Conservation (phyloP, 2,888 invertebrate species). For the Pseudococcus jackbeardsleyi region DNA sequence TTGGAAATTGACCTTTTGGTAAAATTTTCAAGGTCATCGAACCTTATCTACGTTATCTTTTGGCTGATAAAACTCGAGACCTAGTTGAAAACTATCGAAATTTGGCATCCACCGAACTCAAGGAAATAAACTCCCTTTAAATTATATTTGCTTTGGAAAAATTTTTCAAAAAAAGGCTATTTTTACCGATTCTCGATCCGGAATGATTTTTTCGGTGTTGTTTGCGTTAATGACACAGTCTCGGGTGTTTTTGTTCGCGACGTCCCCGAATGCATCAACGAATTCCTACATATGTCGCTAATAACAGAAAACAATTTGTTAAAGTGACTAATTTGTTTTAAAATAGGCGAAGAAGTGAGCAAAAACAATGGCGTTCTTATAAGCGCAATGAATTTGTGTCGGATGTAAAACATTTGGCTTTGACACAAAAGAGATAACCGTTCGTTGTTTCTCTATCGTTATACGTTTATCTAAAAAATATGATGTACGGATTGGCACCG, state of each 20-base stretch:
- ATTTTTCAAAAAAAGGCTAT: background rate
- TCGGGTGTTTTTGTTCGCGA: background rate
- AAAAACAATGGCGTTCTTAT: slow-evolving; percentile 57
- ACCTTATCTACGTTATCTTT: too few relatives aligned
- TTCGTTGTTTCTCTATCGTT: slow-evolving; percentile 51
- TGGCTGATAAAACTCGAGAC: too few relatives aligned
- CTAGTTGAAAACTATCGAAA: background rate
- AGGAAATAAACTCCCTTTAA: background rate
- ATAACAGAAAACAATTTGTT: slow-evolving; percentile 64
- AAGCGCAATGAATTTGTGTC: slow-evolving; percentile 49
- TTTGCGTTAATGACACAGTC: slow-evolving; percentile 1
- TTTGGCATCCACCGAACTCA: background rate
- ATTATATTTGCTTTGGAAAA: background rate
- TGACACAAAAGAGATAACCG: slow-evolving; percentile 59
- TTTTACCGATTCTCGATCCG: slow-evolving; percentile 3
- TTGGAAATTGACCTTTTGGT: too few relatives aligned
- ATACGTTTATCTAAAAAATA: slow-evolving; percentile 58
- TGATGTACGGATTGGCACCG: slow-evolving; percentile 57
- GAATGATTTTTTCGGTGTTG: background rate
- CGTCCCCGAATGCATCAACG: background rate
- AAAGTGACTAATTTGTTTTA: slow-evolving; percentile 64
- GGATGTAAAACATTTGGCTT: slow-evolving; percentile 65
- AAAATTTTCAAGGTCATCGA: too few relatives aligned
- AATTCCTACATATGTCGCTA: slow-evolving; percentile 13
- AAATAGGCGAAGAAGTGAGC: slow-evolving; percentile 51